These are phyloP conservation scores for Varanus salvator DNA, from an alignment of 2,113 vertebrate species.

Conservation along the genomic window DNA sequence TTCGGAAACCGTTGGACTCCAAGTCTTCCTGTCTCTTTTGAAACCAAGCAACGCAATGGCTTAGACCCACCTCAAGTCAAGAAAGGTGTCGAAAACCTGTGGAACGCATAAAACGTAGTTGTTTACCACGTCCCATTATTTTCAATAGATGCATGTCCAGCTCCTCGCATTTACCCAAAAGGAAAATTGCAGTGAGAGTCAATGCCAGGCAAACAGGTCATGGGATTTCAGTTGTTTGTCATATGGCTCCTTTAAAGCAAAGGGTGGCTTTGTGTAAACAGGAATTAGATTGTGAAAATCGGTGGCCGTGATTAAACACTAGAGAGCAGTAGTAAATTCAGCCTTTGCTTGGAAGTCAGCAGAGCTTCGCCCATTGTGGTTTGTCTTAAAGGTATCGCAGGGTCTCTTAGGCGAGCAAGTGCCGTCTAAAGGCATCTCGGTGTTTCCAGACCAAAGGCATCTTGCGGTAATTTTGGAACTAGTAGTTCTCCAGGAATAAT, in stretches of 20 bases:
- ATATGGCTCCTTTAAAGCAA: neutral
- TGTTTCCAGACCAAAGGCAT: too few relatives aligned
- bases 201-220: neutral
- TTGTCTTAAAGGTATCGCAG: neutral
- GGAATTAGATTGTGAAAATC: conserved; percentile 1
- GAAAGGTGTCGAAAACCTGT: neutral
- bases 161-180: neutral
- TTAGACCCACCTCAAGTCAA: neutral
- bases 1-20: conserved; percentile 57
- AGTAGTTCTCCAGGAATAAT: neutral
- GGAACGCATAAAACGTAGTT: neutral
- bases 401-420: conserved; percentile 30
- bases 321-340: conserved; percentile 33
- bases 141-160: neutral
- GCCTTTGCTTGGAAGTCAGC: conserved; percentile 41
- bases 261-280: neutral
- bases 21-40: neutral
- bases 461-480: too few relatives aligned
- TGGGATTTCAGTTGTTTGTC: neutral
- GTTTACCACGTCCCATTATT: too few relatives aligned
- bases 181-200: neutral
- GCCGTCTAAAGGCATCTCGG: too few relatives aligned
- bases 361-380: conserved; percentile 26
- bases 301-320: neutral
- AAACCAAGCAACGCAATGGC: neutral